Conservation (phyloP, 2,888 invertebrate genomes). For the Pomacea canaliculata region DNA sequence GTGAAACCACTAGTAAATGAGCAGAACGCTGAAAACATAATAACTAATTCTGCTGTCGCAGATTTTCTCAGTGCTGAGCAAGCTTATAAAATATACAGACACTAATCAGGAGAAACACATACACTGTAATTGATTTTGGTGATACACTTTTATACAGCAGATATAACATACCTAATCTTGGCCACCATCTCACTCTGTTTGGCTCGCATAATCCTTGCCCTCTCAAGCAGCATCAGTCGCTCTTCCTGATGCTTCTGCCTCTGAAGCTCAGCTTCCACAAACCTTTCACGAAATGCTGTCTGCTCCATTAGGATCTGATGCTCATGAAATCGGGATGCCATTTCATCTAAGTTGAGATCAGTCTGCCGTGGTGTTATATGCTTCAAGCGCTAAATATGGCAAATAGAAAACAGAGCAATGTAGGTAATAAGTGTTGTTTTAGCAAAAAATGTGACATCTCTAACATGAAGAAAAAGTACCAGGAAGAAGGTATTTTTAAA, state of each 20-base stretch:
- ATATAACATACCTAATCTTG: conserved; percentile 66
- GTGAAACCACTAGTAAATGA: too few relatives aligned
- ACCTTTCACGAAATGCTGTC: conserved; percentile 63
- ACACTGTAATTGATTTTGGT: too few relatives aligned
- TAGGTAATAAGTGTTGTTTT: too few relatives aligned
- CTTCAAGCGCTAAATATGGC: conserved; percentile 60
- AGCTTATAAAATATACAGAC: too few relatives aligned
- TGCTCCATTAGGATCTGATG: conserved; percentile 67
- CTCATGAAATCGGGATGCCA: conserved; percentile 64
- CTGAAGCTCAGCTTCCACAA: conserved; percentile 62
- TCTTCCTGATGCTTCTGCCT: conserved; percentile 57
- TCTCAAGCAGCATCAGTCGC: conserved; percentile 56
- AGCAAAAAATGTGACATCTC: too few relatives aligned
- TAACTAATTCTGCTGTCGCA: too few relatives aligned
- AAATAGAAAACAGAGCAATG: too few relatives aligned
- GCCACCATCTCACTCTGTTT: conserved; percentile 68
- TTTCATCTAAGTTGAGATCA: conserved; percentile 64
- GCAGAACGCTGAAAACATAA: too few relatives aligned
- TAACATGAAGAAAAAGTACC: too few relatives aligned
- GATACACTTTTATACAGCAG: background rate
- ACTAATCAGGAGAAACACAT: too few relatives aligned
- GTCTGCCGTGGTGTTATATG: conserved; percentile 68
- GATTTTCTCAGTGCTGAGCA: too few relatives aligned
- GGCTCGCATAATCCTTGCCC: conserved; percentile 55
- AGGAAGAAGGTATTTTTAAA: too few relatives aligned